These are phyloP conservation scores for Amia ocellicauda DNA, from an alignment of 2,113 vertebrate genomes.

Conservation along the genomic window DNA sequence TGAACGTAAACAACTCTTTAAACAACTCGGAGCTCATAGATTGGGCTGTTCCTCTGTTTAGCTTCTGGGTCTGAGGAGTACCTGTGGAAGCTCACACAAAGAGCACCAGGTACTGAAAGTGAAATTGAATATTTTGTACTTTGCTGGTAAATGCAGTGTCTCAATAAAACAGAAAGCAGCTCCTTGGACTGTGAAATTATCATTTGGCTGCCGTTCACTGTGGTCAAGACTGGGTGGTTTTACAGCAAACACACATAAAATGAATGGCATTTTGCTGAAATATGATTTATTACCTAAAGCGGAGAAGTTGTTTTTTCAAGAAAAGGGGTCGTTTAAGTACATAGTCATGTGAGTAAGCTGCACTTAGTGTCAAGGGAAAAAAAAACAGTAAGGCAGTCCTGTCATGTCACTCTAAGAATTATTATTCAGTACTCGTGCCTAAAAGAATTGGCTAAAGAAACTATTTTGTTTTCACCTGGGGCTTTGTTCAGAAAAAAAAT, in stretches of 20 bases:
- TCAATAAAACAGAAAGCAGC: neutral
- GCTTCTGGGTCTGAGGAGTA: neutral
- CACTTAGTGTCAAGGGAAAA: neutral
- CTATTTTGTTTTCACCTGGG: too few species aligned
- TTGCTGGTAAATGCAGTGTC: neutral
- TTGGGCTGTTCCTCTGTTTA: neutral
- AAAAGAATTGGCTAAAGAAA: too few species aligned
- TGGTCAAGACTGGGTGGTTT: neutral
- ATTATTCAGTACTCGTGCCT: too few species aligned
- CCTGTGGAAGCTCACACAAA: neutral
- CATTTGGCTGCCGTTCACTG: neutral
- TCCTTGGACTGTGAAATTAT: slow-evolving; percentile 2
- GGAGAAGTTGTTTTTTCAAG: neutral
- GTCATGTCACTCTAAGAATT: too few species aligned
- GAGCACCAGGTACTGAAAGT: neutral
- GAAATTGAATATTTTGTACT: neutral
- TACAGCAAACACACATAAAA: neutral
- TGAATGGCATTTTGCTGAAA: too few species aligned
- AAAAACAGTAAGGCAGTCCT: too few species aligned
- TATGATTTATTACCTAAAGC: too few species aligned
- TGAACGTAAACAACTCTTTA: too few species aligned
- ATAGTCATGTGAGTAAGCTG: neutral
- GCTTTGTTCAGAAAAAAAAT: too few species aligned
- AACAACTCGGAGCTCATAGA: neutral
- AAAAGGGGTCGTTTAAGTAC: too few species aligned